phyloP scores from a whole-genome alignment of 1,140 invertebrate species.

The Bactericera cockerelli region DNA sequence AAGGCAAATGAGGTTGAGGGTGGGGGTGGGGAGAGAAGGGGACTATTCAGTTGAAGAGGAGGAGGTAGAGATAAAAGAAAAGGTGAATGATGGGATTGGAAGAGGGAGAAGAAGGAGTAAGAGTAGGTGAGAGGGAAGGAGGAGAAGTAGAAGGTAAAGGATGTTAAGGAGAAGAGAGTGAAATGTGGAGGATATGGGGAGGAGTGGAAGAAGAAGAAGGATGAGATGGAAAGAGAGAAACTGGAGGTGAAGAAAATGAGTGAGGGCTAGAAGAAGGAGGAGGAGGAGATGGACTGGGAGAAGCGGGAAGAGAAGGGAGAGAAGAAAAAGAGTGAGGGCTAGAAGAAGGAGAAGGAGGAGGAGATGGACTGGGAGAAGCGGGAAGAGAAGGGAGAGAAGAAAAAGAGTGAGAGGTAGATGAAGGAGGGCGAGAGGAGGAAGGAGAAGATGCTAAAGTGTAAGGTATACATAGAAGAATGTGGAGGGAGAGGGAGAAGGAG shows the following conservation, averaged over 20 bases:
- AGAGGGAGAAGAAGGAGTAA: neutral
- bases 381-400: neutral
- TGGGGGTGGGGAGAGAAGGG: too few species aligned
- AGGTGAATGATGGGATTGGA: neutral
- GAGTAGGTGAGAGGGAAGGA: neutral
- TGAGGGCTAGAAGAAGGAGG: neutral
- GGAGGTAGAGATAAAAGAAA: neutral
- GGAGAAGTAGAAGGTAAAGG: neutral
- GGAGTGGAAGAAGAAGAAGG: too few species aligned
- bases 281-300: neutral
- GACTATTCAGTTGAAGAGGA: neutral
- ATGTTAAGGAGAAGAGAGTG: too few species aligned
- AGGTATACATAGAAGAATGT: too few species aligned
- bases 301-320: neutral
- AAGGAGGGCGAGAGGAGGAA: neutral
- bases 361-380: conserved; percentile 2
- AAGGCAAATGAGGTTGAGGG: neutral
- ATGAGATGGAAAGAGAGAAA: neutral
- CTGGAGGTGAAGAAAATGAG: neutral
- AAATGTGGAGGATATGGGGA: too few species aligned
- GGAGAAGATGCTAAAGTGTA: neutral
- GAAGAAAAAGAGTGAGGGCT: neutral
- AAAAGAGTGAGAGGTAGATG: too few species aligned
- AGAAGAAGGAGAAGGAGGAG: neutral
- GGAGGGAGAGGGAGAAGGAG: too few species aligned